phyloP scores from a whole-genome alignment of 2,888 invertebrate genomes.

The Drosophila buzzatii region DNA sequence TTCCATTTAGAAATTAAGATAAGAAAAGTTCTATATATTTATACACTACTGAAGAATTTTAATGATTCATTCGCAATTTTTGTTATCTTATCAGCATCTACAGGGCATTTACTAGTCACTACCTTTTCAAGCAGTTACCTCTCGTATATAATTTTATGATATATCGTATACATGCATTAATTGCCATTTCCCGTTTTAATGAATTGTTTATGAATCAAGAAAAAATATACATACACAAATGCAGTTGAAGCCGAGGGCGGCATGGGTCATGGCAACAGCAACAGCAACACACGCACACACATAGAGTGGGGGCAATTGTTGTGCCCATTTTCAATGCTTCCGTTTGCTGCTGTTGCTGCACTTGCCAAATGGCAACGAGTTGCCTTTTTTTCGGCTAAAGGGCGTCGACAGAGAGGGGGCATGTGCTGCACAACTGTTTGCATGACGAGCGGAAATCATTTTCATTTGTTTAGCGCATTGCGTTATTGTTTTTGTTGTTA shows the following conservation, averaged over 20 bases:
- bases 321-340: constrained; percentile 73
- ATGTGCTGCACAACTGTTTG: constrained; percentile 55
- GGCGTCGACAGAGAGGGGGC: constrained; percentile 17
- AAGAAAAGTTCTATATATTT: too few relatives aligned
- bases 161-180: constrained; percentile 53
- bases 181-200: constrained; percentile 80
- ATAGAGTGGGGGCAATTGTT: constrained; percentile 48
- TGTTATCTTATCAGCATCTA: background rate
- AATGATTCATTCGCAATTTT: too few relatives aligned
- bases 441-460: constrained; percentile 77
- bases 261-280: constrained; percentile 74
- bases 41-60: too few relatives aligned
- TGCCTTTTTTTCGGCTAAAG: constrained; percentile 41
- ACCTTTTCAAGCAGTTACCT: background rate
- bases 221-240: constrained; percentile 22
- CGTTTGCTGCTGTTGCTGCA: constrained; percentile 61
- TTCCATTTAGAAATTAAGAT: too few relatives aligned
- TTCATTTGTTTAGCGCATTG: constrained; percentile 74
- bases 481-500: constrained; percentile 21
- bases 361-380: constrained; percentile 60
- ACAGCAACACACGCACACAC: constrained; percentile 44
- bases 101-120: constrained; percentile 8
- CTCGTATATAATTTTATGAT: constrained; percentile 60
- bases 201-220: constrained; percentile 70
- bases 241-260: constrained; percentile 35